These are phyloP conservation scores for Rhagophthalmus giganteus DNA, from an alignment of 2,888 invertebrate species.

Conservation along the genomic window DNA sequence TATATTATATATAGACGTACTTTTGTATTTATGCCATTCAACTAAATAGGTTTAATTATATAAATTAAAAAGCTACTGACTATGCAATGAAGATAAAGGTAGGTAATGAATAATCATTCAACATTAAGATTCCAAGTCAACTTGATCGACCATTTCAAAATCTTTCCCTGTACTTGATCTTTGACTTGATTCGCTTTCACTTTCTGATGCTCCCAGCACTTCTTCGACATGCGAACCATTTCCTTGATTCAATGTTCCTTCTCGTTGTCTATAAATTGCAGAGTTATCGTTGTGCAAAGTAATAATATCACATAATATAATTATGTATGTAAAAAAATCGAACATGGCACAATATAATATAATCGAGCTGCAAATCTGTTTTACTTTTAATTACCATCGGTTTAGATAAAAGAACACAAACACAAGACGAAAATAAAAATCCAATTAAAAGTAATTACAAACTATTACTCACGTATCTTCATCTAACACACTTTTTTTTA, in stretches of 20 bases:
- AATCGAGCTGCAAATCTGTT: too few relatives aligned
- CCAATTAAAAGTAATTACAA: too few relatives aligned
- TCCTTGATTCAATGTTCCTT: conserved; percentile 8
- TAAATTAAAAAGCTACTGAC: background rate
- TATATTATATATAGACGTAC: background rate
- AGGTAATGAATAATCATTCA: background rate
- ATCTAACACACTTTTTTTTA: conserved; percentile 15
- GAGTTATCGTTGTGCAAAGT: too few relatives aligned
- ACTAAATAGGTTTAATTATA: background rate
- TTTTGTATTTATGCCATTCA: background rate
- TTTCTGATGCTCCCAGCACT: conserved; percentile 65
- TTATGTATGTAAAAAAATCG: too few relatives aligned
- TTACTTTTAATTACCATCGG: too few relatives aligned
- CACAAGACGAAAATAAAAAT: too few relatives aligned
- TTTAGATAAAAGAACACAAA: too few relatives aligned
- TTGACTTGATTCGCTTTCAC: conserved; percentile 79
- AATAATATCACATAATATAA: too few relatives aligned
- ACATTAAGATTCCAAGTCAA: conserved; percentile 59
- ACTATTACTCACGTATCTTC: conserved; percentile 36
- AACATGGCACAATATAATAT: too few relatives aligned
- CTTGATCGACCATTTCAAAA: conserved; percentile 83
- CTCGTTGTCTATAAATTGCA: conserved; percentile 24
- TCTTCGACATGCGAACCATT: conserved; percentile 40
- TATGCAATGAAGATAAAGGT: background rate
- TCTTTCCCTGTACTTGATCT: conserved; percentile 82